Evolutionary conservation across 53 echinoderm and acorn worm species (phyloP).

Genomic region (Paracentrotus lividus): DNA sequence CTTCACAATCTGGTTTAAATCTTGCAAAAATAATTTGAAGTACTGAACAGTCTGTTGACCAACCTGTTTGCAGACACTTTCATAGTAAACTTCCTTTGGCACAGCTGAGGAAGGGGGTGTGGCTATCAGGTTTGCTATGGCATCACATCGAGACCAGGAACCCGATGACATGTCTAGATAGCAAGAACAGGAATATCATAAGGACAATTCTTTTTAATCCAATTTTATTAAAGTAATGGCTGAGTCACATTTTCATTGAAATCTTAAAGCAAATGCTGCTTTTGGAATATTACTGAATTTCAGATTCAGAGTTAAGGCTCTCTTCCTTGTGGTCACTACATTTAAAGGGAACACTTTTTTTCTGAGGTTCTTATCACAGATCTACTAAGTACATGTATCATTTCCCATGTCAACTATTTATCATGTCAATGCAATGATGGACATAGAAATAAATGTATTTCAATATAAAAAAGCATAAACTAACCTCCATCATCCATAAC

Average conservation of each 20-base stretch:
- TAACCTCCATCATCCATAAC: slow-evolving; percentile 89
- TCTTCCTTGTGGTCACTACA: too few species aligned
- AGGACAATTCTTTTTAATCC: background rate
- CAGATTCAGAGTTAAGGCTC: too few species aligned
- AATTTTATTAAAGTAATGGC: background rate
- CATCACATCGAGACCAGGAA: slow-evolving; percentile 89
- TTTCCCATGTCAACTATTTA: too few species aligned
- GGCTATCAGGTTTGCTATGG: slow-evolving; percentile 79
- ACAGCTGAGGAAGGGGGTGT: slow-evolving; percentile 75
- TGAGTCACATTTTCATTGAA: too few species aligned
- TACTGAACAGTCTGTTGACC: background rate
- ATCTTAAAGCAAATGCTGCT: too few species aligned
- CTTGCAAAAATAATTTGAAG: too few species aligned
- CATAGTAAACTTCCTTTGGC: slow-evolving; percentile 77
- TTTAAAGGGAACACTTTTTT: too few species aligned
- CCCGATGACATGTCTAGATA: background rate
- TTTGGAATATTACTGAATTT: too few species aligned
- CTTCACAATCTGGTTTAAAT: too few species aligned
- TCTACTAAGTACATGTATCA: too few species aligned
- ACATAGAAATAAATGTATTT: background rate
- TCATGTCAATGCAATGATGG: background rate
- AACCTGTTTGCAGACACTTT: slow-evolving; percentile 85
- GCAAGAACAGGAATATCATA: background rate
- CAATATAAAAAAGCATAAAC: background rate
- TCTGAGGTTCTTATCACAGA: too few species aligned